Evolutionary conservation across 2,888 invertebrate genomes (phyloP).

Genomic region (Lomographa bimaculata): DNA sequence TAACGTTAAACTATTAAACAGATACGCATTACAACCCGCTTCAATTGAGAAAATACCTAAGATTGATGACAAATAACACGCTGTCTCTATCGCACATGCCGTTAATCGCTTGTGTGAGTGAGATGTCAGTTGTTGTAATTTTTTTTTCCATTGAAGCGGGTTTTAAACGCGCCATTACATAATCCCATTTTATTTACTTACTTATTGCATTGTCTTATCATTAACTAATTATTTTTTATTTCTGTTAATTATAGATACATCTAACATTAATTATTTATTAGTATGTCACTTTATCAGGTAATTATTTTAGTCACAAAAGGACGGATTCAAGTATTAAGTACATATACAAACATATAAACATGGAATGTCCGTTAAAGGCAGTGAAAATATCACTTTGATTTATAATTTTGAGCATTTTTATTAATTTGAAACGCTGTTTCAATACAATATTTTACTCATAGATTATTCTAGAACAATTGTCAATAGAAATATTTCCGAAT

Average conservation of each 20-base stretch:
- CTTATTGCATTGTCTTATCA: slow-evolving; percentile 1
- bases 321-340: slow-evolving; percentile 31
- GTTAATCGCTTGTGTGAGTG: too few relatives aligned
- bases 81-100: neutral
- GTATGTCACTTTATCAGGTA: slow-evolving; percentile 52
- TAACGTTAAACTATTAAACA: too few relatives aligned
- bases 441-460: neutral
- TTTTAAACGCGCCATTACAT: too few relatives aligned
- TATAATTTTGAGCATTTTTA: slow-evolving; percentile 45
- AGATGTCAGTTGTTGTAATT: too few relatives aligned
- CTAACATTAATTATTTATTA: slow-evolving; percentile 33
- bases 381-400: slow-evolving; percentile 47
- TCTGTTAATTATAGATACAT: slow-evolving; percentile 14
- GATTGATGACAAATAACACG: too few relatives aligned
- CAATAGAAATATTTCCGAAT: slow-evolving; percentile 10
- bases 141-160: too few relatives aligned
- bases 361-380: slow-evolving; percentile 37
- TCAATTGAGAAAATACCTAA: too few relatives aligned
- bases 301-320: slow-evolving; percentile 41
- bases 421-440: neutral
- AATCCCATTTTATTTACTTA: too few relatives aligned
- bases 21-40: too few relatives aligned
- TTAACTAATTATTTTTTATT: slow-evolving; percentile 13
- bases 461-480: too few relatives aligned
- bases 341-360: slow-evolving; percentile 25